Evolutionary conservation across 1,140 invertebrate genomes (phyloP).

Genomic region (Papilio xuthus): DNA sequence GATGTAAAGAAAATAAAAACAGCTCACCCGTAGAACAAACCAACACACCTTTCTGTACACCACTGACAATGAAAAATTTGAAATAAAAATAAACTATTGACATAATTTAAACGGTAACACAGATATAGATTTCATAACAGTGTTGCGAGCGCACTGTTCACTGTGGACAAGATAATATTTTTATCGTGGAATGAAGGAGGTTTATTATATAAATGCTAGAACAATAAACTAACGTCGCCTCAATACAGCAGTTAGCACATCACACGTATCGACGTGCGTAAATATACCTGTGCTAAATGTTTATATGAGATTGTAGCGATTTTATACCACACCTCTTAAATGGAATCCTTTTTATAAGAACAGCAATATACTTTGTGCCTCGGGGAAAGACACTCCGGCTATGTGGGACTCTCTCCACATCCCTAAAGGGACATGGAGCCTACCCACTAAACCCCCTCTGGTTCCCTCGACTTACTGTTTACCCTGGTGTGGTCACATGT

Average conservation of each 20-base stretch:
- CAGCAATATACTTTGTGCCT: not conserved
- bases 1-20: too few relatives aligned
- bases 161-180: constrained; percentile 6
- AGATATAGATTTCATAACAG: constrained; percentile 7
- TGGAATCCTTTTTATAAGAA: not conserved
- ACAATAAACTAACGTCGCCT: constrained; percentile 6
- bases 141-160: not conserved
- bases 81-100: constrained; percentile 1
- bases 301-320: constrained; percentile 16
- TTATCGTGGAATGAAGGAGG: constrained; percentile 9
- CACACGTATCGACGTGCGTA: constrained; percentile 11
- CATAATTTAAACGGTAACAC: constrained; percentile 5
- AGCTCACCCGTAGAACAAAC: constrained; percentile 3
- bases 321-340: not conserved
- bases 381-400: too few relatives aligned
- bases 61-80: constrained; percentile 10
- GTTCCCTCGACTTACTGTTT: too few relatives aligned
- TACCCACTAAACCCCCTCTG: too few relatives aligned
- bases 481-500: too few relatives aligned
- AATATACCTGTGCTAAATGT: constrained; percentile 3
- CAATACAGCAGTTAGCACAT: constrained; percentile 14
- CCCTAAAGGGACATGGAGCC: too few relatives aligned
- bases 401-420: too few relatives aligned
- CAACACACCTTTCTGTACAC: not conserved
- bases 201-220: constrained; percentile 18